phyloP scores from a whole-genome alignment of 2,797 vertebrate species.

The Melopsittacus undulatus region DNA sequence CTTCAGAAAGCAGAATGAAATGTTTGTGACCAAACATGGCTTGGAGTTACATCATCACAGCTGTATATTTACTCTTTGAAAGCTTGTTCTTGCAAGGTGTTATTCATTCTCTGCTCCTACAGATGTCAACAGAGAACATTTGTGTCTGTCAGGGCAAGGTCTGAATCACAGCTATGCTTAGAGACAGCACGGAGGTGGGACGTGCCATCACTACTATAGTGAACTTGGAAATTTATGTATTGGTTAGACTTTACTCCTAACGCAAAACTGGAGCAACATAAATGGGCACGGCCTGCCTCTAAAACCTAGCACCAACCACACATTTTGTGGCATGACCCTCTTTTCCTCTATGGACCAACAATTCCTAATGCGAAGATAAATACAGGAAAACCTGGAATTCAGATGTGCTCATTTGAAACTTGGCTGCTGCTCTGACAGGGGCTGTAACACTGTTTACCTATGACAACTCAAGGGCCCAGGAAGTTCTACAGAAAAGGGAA shows the following conservation, averaged over 20 bases:
- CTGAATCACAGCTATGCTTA: neutral
- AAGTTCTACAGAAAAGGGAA: constrained; percentile 51
- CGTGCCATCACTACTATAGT: neutral
- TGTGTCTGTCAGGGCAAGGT: neutral
- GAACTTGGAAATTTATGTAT: neutral
- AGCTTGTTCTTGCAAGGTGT: neutral
- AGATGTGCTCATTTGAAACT: neutral
- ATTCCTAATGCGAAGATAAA: neutral
- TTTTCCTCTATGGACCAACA: neutral
- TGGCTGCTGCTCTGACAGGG: neutral
- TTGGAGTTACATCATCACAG: constrained; percentile 2
- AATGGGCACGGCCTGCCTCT: fast-evolving
- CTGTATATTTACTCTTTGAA: neutral
- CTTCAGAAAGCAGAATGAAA: constrained; percentile 61
- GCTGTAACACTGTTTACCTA: neutral
- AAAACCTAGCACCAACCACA: neutral
- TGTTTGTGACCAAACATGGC: constrained; percentile 55
- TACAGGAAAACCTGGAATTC: neutral
- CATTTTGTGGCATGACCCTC: neutral
- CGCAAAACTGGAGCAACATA: neutral
- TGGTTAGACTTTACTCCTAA: neutral
- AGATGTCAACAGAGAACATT: constrained; percentile 39
- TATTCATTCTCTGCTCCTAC: neutral
- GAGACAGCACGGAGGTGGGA: fast-evolving
- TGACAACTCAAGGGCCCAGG: neutral